phyloP scores from a whole-genome alignment of 2,888 invertebrate species.

The Diarsia rubi region DNA sequence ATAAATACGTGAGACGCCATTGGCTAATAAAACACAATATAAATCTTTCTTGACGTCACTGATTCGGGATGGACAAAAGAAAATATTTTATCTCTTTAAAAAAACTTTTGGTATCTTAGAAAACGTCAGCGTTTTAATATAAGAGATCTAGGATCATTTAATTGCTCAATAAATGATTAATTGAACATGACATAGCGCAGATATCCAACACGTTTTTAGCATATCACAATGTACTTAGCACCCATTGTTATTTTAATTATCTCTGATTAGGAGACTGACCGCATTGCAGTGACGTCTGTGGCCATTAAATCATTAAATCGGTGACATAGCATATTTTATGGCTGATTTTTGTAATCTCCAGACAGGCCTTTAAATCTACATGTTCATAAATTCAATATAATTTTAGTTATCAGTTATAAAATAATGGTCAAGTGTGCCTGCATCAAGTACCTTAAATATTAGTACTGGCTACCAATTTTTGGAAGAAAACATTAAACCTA shows the following conservation, averaged over 20 bases:
- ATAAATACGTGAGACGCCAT: too few relatives aligned
- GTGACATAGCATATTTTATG: constrained; percentile 6
- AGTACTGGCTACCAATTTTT: not conserved
- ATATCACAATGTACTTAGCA: constrained; percentile 10
- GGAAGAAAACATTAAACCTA: not conserved
- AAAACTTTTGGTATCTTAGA: too few relatives aligned
- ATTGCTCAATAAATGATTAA: constrained; percentile 21
- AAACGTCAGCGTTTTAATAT: not conserved
- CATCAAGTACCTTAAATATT: not conserved
- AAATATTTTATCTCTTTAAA: too few relatives aligned
- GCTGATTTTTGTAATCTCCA: constrained; percentile 12
- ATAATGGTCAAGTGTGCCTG: not conserved
- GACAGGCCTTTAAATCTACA: constrained; percentile 28
- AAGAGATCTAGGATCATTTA: not conserved
- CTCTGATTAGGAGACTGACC: constrained; percentile 13
- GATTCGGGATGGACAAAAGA: too few relatives aligned
- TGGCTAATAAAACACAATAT: too few relatives aligned
- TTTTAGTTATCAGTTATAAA: not conserved
- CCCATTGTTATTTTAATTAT: constrained; percentile 6
- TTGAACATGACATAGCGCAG: constrained; percentile 19
- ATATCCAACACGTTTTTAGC: constrained; percentile 14
- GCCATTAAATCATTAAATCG: constrained; percentile 21
- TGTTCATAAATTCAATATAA: constrained; percentile 4
- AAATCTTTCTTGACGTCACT: too few relatives aligned
- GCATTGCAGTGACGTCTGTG: constrained; percentile 17